These are phyloP conservation scores for Pionites leucogaster DNA, from an alignment of 2,113 vertebrate genomes.

Conservation along the genomic window DNA sequence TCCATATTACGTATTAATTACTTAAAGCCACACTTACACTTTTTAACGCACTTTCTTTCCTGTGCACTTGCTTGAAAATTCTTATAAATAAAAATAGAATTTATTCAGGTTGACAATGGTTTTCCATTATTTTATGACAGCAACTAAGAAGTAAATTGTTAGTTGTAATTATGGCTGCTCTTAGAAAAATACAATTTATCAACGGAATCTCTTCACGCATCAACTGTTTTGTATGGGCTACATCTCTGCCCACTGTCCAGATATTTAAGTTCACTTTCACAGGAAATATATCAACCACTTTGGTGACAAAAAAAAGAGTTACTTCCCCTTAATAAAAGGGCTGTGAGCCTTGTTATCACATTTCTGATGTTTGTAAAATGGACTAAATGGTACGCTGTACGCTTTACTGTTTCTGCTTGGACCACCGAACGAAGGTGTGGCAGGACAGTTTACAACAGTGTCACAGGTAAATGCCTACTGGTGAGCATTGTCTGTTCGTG, in stretches of 20 bases:
- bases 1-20: background rate
- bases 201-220: background rate
- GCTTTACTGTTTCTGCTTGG: background rate
- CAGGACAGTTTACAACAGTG: background rate
- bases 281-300: background rate
- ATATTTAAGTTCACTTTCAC: background rate
- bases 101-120: background rate
- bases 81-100: background rate
- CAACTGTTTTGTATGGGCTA: background rate
- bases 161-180: background rate
- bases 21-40: background rate
- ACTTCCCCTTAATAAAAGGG: background rate
- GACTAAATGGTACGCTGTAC: background rate
- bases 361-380: background rate
- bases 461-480: background rate
- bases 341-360: background rate
- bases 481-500: background rate
- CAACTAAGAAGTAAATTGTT: background rate
- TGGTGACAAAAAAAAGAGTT: background rate
- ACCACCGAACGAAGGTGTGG: background rate
- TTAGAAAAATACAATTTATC: background rate
- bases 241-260: background rate
- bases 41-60: background rate
- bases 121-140: background rate
- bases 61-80: background rate